These are phyloP conservation scores for Echinometra lucunter DNA, from an alignment of 53 echinoderm and acorn worm genomes.

Conservation along the genomic window DNA sequence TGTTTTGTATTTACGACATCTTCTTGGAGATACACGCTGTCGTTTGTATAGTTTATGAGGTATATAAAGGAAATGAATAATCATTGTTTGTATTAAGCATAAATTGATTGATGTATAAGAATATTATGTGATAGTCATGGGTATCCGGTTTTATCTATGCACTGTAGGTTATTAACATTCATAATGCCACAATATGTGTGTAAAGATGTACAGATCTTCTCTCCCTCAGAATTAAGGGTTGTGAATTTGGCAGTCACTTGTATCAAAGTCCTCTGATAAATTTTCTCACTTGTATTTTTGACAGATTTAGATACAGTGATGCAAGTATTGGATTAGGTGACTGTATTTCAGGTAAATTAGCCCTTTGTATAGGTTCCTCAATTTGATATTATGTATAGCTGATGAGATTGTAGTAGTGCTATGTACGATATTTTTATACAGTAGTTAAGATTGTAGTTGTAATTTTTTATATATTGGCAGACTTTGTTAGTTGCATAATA, in stretches of 20 bases:
- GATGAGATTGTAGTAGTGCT: background rate
- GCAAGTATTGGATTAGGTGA: background rate
- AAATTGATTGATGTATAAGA: slow-evolving; percentile 30
- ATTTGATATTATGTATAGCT: background rate
- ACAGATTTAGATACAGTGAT: background rate
- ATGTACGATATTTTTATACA: background rate
- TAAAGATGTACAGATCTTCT: background rate
- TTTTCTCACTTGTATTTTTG: background rate
- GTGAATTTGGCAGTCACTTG: background rate
- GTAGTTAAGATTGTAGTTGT: background rate
- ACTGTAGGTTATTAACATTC: slow-evolving; percentile 21
- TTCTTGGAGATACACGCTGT: background rate
- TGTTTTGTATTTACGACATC: background rate
- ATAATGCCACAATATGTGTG: background rate
- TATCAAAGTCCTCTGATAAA: background rate
- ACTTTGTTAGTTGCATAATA: background rate
- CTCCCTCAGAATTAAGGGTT: background rate
- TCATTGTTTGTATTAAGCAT: background rate
- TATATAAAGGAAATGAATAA: background rate
- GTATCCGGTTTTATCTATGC: slow-evolving; percentile 13
- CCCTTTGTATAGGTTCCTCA: background rate
- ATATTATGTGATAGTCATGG: background rate
- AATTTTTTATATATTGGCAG: background rate
- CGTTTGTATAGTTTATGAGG: background rate
- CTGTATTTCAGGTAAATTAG: background rate